These are phyloP conservation scores for Smutsia gigantea DNA, from an alignment of 2,797 vertebrate species.

Conservation along the genomic window DNA sequence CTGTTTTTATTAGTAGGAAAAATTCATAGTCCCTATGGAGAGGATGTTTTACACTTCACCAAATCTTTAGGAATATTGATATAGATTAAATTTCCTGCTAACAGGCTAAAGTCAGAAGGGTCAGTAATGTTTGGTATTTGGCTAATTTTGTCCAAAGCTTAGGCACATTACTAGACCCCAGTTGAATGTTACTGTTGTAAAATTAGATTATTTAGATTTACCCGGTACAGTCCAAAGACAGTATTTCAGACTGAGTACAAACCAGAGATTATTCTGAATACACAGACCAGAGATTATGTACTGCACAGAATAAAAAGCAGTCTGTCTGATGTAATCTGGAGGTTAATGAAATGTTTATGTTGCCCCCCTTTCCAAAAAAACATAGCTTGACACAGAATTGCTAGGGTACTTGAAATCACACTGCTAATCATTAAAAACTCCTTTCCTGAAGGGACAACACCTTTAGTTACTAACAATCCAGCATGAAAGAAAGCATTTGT, in stretches of 20 bases:
- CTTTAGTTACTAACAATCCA: neutral
- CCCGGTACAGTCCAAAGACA: neutral
- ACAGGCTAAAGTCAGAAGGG: neutral
- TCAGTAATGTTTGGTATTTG: neutral
- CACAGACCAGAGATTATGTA: neutral
- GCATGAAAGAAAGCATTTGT: neutral
- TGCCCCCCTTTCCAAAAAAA: neutral
- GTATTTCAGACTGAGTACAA: neutral
- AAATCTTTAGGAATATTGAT: neutral
- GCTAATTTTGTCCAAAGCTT: neutral
- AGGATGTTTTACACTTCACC: neutral
- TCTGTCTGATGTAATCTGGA: neutral
- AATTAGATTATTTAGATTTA: neutral
- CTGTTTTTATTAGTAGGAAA: neutral
- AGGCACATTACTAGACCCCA: neutral
- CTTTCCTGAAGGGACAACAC: neutral
- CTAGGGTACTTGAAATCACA: neutral
- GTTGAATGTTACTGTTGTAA: neutral
- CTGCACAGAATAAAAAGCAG: neutral
- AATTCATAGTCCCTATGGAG: neutral
- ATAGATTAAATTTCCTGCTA: slow-evolving; percentile 42
- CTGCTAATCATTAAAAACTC: neutral
- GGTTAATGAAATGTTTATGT: neutral
- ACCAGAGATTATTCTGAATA: neutral
- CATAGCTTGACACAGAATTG: neutral